Conservation (phyloP, 2,113 vertebrate genomes). For the Equus przewalskii region DNA sequence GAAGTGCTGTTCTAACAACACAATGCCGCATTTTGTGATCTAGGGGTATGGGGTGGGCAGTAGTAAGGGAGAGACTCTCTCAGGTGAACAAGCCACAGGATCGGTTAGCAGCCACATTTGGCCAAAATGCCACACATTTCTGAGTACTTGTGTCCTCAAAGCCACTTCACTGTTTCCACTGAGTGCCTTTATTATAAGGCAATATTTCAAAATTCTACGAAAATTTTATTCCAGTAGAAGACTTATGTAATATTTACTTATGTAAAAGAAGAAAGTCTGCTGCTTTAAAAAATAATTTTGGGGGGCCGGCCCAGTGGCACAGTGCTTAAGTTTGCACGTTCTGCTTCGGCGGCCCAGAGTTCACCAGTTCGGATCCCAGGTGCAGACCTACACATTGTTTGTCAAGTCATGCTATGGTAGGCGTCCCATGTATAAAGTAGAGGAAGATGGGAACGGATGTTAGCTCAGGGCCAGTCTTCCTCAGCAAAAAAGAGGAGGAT, state of each 20-base stretch:
- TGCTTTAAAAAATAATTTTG: neutral
- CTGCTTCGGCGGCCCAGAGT: too few species aligned
- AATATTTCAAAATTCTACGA: slow-evolving; percentile 4
- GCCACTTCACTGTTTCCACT: neutral
- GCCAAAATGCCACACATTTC: neutral
- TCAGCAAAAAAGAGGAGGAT: too few species aligned
- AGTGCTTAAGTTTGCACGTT: too few species aligned
- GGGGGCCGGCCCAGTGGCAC: too few species aligned
- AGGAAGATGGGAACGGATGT: too few species aligned
- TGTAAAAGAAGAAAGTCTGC: neutral
- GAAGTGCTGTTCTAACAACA: neutral
- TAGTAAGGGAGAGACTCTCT: neutral
- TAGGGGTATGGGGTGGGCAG: accelerated
- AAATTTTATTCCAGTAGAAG: neutral
- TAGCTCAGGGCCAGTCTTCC: too few species aligned
- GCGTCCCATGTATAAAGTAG: too few species aligned
- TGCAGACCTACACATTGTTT: too few species aligned
- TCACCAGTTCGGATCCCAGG: too few species aligned
- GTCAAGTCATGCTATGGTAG: too few species aligned
- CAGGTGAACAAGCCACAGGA: neutral
- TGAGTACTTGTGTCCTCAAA: neutral
- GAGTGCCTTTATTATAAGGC: neutral
- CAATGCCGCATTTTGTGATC: neutral
- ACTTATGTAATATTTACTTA: neutral
- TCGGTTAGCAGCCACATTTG: neutral